phyloP scores from a whole-genome alignment of 2,113 vertebrate species.

The Gymnobelideus leadbeateri region DNA sequence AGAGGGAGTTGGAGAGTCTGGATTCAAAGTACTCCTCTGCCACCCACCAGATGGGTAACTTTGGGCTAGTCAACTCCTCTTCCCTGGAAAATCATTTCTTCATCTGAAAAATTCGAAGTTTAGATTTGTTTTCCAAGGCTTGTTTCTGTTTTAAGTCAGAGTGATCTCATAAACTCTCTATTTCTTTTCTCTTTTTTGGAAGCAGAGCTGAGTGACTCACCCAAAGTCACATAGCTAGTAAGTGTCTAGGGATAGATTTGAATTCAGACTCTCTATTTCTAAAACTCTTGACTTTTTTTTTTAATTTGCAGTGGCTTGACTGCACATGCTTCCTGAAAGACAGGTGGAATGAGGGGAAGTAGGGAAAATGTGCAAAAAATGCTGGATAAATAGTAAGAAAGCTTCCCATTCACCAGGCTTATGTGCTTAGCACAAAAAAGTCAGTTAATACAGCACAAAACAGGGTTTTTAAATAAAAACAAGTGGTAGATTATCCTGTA shows the following conservation, averaged over 20 bases:
- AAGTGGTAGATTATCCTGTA: background rate
- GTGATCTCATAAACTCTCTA: too few relatives aligned
- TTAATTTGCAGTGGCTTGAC: slow-evolving; percentile 27
- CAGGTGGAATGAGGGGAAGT: too few relatives aligned
- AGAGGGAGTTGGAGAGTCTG: too few relatives aligned
- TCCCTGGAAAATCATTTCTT: too few relatives aligned
- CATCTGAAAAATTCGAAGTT: too few relatives aligned
- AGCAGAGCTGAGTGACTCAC: background rate
- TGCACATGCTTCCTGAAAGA: background rate
- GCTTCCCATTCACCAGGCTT: slow-evolving; percentile 6
- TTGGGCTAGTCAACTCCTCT: too few relatives aligned
- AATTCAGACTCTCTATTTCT: background rate
- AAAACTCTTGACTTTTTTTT: background rate
- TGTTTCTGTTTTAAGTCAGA: too few relatives aligned
- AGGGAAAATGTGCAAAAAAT: slow-evolving; percentile 27
- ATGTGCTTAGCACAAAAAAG: background rate
- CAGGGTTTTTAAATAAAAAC: slow-evolving; percentile 34
- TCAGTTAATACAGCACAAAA: slow-evolving; percentile 25
- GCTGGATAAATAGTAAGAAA: slow-evolving; percentile 16
- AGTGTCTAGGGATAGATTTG: background rate
- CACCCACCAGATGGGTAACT: too few relatives aligned
- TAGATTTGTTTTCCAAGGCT: too few relatives aligned
- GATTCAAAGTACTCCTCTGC: too few relatives aligned
- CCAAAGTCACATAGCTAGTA: background rate
- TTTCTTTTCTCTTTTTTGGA: too few relatives aligned